phyloP scores from a whole-genome alignment of 1,140 invertebrate genomes.

The Caligus rogercresseyi region DNA sequence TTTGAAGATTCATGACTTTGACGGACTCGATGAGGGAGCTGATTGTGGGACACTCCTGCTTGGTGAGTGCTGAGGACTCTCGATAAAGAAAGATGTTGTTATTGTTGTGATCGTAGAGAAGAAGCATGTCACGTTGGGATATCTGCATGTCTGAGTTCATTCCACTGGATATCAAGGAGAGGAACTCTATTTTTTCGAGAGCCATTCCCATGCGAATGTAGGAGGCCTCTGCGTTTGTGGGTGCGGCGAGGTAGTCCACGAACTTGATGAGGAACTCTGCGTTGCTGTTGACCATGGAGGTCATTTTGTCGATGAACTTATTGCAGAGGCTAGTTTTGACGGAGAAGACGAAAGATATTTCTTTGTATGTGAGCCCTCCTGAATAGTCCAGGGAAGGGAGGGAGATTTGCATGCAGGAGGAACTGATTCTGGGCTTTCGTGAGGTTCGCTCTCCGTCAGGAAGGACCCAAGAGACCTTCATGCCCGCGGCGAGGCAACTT shows the following conservation, averaged over 20 bases:
- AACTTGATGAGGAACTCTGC: neutral
- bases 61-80: neutral
- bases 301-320: neutral
- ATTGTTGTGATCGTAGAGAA: neutral
- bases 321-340: neutral
- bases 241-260: neutral
- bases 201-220: neutral
- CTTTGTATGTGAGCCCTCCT: neutral
- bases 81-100: neutral
- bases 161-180: neutral
- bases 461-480: constrained; percentile 33
- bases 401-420: neutral
- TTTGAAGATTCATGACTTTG: too few species aligned
- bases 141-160: neutral
- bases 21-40: neutral
- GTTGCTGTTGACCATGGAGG: neutral
- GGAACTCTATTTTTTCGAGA: neutral
- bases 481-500: constrained; percentile 30
- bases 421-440: neutral
- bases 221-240: neutral
- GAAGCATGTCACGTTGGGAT: neutral
- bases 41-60: neutral
- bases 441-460: constrained; percentile 27
- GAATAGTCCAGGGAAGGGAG: neutral
- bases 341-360: neutral